phyloP scores from a whole-genome alignment of 2,888 invertebrate genomes.

The Noctua janthina region DNA sequence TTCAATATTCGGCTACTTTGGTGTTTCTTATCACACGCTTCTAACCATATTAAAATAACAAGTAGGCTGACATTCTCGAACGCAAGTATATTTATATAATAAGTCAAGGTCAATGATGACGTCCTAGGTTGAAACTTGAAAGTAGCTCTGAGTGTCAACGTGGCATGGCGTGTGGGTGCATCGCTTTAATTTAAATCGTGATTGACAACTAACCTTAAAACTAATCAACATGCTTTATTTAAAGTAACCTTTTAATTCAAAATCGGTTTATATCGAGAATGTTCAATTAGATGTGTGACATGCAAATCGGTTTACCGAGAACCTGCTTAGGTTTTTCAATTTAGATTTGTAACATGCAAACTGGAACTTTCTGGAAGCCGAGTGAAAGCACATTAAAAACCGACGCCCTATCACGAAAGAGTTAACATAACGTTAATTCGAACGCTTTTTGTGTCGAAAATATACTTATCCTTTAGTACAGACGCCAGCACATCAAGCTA shows the following conservation, averaged over 20 bases:
- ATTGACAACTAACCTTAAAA: not conserved
- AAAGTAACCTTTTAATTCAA: conserved; percentile 5
- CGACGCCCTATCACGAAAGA: not conserved
- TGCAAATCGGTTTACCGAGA: conserved; percentile 19
- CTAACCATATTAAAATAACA: not conserved
- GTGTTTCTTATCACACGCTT: not conserved
- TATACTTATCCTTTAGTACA: not conserved
- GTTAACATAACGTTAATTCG: not conserved
- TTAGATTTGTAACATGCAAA: not conserved
- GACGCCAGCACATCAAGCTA: no score
- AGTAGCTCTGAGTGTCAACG: not conserved
- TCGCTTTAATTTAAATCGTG: not conserved
- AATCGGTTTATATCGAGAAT: not conserved
- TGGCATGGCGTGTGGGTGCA: not conserved
- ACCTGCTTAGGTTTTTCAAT: conserved; percentile 11
- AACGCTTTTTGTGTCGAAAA: not conserved
- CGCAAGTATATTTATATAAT: no score
- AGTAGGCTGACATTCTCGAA: not conserved
- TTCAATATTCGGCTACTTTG: not conserved
- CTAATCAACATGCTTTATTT: not conserved
- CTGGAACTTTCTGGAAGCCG: not conserved
- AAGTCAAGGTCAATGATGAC: not conserved
- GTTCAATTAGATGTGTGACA: conserved; percentile 1
- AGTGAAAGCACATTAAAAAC: not conserved
- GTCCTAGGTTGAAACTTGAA: not conserved